These are phyloP conservation scores for Eutolmus rufibarbis DNA, from an alignment of 2,888 invertebrate species.

Conservation along the genomic window DNA sequence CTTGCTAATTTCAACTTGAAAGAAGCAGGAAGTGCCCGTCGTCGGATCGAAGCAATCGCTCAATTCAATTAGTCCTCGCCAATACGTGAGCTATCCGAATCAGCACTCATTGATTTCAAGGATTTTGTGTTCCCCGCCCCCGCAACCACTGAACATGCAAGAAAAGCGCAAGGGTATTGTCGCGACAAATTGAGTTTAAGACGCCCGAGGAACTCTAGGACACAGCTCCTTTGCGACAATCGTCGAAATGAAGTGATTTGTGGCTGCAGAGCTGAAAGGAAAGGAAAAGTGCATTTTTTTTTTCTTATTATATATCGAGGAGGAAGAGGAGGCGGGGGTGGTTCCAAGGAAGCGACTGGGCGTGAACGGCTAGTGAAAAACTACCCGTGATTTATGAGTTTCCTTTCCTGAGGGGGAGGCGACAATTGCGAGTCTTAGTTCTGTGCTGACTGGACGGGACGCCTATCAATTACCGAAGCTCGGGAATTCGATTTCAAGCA, in stretches of 20 bases:
- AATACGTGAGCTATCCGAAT: slow-evolving; percentile 25
- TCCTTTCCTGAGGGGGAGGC: neutral
- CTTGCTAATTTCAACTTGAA: neutral
- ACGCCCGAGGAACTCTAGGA: neutral
- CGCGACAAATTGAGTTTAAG: slow-evolving; percentile 27
- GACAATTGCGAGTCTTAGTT: neutral
- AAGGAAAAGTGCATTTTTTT: slow-evolving; percentile 22
- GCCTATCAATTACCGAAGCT: slow-evolving; percentile 3
- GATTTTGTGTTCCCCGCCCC: neutral
- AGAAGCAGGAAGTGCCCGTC: neutral
- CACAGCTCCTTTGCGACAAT: neutral
- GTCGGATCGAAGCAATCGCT: neutral
- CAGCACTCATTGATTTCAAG: neutral
- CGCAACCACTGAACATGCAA: neutral
- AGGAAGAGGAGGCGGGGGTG: neutral
- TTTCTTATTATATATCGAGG: neutral
- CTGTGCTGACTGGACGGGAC: slow-evolving; percentile 9
- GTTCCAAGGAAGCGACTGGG: neutral
- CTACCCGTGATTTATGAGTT: neutral
- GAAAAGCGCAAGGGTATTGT: neutral
- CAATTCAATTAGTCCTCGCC: slow-evolving; percentile 18
- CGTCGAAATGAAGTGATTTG: slow-evolving; percentile 16
- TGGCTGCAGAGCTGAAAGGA: slow-evolving; percentile 17
- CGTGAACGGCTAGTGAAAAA: slow-evolving; percentile 20
- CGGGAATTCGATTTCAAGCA: slow-evolving; percentile 6